Evolutionary conservation across 2,113 vertebrate genomes (phyloP).

Genomic region (Ariopsis seemanni): DNA sequence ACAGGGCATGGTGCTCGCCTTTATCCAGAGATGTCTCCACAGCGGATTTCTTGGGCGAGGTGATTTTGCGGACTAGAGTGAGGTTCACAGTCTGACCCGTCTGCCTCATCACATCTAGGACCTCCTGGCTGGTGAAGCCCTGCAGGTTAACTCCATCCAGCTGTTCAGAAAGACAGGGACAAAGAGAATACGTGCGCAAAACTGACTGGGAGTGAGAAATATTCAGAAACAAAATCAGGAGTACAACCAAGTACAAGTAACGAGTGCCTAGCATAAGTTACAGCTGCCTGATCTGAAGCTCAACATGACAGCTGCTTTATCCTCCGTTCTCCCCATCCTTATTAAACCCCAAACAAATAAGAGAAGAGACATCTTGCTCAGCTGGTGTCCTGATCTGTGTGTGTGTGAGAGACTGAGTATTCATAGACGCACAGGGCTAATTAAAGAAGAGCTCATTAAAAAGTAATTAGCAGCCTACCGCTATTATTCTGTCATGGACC

Average conservation of each 20-base stretch:
- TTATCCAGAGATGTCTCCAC: conserved; percentile 69
- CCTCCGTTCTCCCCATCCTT: neutral
- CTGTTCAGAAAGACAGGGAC: conserved; percentile 62
- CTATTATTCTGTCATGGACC: conserved; percentile 82
- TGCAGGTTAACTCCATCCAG: conserved; percentile 87
- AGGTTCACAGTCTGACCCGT: conserved; percentile 82
- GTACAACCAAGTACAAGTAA: neutral
- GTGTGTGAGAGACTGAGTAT: neutral
- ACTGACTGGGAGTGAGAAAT: neutral
- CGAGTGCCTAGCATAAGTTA: neutral
- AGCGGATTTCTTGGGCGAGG: conserved; percentile 18
- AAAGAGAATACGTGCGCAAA: neutral
- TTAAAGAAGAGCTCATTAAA: conserved; percentile 54
- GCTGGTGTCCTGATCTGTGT: conserved; percentile 9
- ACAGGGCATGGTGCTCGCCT: conserved; percentile 68
- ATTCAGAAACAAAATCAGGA: neutral
- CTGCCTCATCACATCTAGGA: conserved; percentile 83
- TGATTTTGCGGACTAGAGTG: conserved; percentile 80
- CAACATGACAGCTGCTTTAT: neutral
- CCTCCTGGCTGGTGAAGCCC: conserved; percentile 87
- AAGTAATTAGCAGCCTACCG: conserved; percentile 70
- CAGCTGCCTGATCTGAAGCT: neutral
- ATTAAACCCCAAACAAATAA: conserved; percentile 11
- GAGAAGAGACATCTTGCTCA: conserved; percentile 25
- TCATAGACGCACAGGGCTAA: conserved; percentile 28